phyloP scores from a whole-genome alignment of 1,140 invertebrate species.

The Muscidifurax raptorellus region DNA sequence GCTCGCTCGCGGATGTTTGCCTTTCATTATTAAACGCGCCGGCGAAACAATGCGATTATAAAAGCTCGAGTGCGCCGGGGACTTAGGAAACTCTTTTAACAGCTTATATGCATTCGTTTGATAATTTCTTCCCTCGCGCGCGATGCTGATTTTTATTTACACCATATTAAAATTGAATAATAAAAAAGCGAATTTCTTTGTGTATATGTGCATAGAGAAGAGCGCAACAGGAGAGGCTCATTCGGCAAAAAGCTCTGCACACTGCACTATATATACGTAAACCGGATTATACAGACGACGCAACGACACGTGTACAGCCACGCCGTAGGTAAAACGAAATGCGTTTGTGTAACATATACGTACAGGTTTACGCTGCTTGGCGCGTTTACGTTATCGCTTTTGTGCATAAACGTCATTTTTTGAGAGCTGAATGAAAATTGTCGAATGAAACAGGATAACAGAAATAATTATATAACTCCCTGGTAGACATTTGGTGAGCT shows the following conservation, averaged over 20 bases:
- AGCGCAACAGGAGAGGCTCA: slow-evolving; percentile 51
- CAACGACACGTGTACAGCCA: not conserved
- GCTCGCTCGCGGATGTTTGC: slow-evolving; percentile 27
- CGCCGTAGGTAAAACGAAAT: not conserved
- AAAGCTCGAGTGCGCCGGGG: not conserved
- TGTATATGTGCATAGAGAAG: not conserved
- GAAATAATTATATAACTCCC: too few species aligned
- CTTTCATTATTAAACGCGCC: slow-evolving; percentile 34
- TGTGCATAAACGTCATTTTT: not conserved
- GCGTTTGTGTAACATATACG: not conserved
- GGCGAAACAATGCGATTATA: slow-evolving; percentile 16
- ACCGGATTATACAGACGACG: slow-evolving; percentile 30
- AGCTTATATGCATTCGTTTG: not conserved
- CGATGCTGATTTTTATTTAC: not conserved
- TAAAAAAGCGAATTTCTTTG: too few species aligned
- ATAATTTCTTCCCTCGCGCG: not conserved
- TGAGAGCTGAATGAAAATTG: too few species aligned
- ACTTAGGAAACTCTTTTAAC: not conserved
- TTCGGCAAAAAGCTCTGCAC: slow-evolving; percentile 62
- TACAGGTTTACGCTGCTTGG: not conserved
- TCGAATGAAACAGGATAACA: too few species aligned
- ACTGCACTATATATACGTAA: slow-evolving; percentile 1
- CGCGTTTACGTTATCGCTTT: not conserved
- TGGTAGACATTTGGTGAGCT: too few species aligned
- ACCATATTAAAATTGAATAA: too few species aligned